phyloP scores from a whole-genome alignment of 2,113 vertebrate genomes.

The Zapus hudsonius region DNA sequence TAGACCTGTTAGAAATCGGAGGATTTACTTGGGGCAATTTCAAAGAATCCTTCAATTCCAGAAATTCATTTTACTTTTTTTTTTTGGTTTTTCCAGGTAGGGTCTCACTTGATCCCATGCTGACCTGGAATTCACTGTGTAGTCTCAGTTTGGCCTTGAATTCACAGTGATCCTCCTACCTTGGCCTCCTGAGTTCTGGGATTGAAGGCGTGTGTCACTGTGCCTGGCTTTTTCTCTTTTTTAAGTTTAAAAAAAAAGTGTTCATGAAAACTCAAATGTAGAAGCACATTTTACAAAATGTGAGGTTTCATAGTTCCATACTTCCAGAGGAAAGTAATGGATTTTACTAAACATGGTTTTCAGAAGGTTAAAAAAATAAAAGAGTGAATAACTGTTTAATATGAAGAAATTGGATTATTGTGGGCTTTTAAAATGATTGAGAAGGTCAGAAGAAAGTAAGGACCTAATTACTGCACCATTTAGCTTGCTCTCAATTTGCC shows the following conservation, averaged over 20 bases:
- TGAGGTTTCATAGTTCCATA: neutral
- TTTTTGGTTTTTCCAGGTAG: too few relatives aligned
- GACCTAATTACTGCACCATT: neutral
- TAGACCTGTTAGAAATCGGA: neutral
- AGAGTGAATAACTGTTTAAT: slow-evolving; percentile 13
- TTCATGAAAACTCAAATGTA: neutral
- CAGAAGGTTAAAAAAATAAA: neutral
- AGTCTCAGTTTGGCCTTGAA: too few relatives aligned
- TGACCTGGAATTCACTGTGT: too few relatives aligned
- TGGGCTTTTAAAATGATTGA: neutral
- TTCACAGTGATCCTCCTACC: too few relatives aligned
- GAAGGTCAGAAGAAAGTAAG: slow-evolving; percentile 3
- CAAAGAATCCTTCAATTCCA: slow-evolving; percentile 1
- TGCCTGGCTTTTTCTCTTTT: neutral
- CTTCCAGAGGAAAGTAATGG: neutral
- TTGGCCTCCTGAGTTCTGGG: too few relatives aligned
- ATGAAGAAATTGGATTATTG: neutral
- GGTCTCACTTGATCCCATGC: too few relatives aligned
- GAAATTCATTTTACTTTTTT: neutral
- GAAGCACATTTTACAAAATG: neutral
- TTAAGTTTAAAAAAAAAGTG: neutral
- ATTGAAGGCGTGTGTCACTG: too few relatives aligned
- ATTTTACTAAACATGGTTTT: neutral
- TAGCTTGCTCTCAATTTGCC: neutral
- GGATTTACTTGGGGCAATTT: neutral